Evolutionary conservation across 2,888 invertebrate genomes (phyloP).

Genomic region (Diarsia mendica): DNA sequence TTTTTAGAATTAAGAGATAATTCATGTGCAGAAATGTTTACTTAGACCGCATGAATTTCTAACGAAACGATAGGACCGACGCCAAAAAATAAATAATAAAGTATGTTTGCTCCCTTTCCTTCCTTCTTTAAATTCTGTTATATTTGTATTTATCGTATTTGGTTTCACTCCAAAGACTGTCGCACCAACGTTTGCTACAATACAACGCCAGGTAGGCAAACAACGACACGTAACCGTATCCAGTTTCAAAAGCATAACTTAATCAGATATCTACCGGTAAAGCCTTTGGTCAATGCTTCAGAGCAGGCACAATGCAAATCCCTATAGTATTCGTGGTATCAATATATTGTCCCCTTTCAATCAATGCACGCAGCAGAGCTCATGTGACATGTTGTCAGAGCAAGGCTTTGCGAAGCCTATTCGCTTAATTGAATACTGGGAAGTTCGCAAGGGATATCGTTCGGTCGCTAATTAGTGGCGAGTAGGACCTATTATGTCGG

Average conservation of each 20-base stretch:
- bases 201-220: not conserved
- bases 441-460: not conserved
- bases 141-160: no score
- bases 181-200: no score
- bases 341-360: conserved; percentile 1
- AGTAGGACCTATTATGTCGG: not conserved
- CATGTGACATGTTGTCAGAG: not conserved
- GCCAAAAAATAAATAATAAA: conserved; percentile 12
- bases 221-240: not conserved
- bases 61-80: not conserved
- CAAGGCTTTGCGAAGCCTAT: not conserved
- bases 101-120: not conserved
- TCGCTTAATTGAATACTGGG: conserved; percentile 13
- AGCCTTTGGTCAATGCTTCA: not conserved
- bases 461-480: not conserved
- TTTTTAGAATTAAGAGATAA: not conserved
- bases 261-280: not conserved
- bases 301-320: not conserved
- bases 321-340: not conserved
- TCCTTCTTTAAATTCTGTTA: no score
- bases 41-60: not conserved
- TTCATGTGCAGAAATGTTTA: not conserved
- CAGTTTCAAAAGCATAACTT: conserved; percentile 8
- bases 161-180: no score
- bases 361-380: conserved; percentile 17